These are phyloP conservation scores for Lutjanus erythropterus DNA, from an alignment of 2,113 vertebrate genomes.

Conservation along the genomic window DNA sequence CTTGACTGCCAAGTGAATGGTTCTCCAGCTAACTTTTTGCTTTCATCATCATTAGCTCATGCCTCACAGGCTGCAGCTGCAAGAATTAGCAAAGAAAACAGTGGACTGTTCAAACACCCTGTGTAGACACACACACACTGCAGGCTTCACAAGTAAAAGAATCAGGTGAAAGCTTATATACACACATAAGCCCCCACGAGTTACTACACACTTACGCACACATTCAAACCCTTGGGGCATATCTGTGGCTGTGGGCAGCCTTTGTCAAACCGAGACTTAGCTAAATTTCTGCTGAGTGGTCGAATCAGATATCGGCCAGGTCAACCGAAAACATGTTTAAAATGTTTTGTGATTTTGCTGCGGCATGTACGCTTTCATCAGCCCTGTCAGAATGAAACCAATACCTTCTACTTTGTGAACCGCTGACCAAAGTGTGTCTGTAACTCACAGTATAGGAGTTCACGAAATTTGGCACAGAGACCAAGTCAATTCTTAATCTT, in stretches of 20 bases:
- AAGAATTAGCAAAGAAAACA: slow-evolving; percentile 79
- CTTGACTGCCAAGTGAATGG: slow-evolving; percentile 38
- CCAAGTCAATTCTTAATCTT: not conserved
- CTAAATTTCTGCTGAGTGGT: slow-evolving; percentile 66
- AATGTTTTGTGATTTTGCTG: slow-evolving; percentile 29
- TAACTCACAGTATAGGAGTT: not conserved
- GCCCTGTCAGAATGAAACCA: slow-evolving; percentile 25
- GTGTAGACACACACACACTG: slow-evolving; percentile 17
- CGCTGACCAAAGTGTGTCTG: slow-evolving; percentile 13
- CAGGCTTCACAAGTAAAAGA: slow-evolving; percentile 62
- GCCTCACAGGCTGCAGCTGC: slow-evolving; percentile 77
- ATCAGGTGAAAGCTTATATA: slow-evolving; percentile 65
- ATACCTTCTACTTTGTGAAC: slow-evolving; percentile 18
- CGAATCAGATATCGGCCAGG: slow-evolving; percentile 55
- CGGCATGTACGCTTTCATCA: slow-evolving; percentile 33
- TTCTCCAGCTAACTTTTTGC: slow-evolving; percentile 46
- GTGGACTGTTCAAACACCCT: slow-evolving; percentile 67
- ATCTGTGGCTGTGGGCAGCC: slow-evolving; percentile 48
- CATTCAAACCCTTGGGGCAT: slow-evolving; percentile 54
- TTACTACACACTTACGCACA: slow-evolving; percentile 47
- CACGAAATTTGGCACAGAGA: not conserved
- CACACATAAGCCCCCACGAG: slow-evolving; percentile 45
- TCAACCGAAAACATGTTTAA: slow-evolving; percentile 30
- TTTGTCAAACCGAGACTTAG: slow-evolving; percentile 56
- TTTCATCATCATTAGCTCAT: slow-evolving; percentile 72